Evolutionary conservation across 2,797 vertebrate species (phyloP).

Genomic region (Pachyuromys duprasi): DNA sequence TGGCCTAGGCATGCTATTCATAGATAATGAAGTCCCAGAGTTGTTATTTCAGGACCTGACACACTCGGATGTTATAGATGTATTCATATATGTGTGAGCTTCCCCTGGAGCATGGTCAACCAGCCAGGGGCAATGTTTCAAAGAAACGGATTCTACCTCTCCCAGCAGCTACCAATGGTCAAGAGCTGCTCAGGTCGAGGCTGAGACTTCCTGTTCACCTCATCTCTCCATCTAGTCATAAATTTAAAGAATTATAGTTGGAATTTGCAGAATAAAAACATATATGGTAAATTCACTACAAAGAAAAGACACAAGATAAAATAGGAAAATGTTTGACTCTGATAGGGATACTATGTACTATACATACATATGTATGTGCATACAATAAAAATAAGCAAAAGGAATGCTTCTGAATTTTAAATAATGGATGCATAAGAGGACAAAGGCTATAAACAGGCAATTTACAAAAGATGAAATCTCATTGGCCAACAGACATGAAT

Average conservation of each 20-base stretch:
- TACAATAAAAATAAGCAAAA: not conserved
- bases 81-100: not conserved
- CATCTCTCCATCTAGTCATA: not conserved
- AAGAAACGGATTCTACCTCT: not conserved
- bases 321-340: not conserved
- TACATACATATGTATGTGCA: too few species aligned
- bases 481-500: not conserved
- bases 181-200: not conserved
- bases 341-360: not conserved
- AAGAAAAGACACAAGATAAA: slow-evolving; percentile 51
- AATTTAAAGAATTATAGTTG: slow-evolving; percentile 22
- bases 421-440: not conserved
- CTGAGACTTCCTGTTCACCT: too few species aligned
- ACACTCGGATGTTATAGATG: too few species aligned
- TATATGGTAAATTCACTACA: not conserved
- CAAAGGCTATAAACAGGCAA: not conserved
- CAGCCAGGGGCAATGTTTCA: not conserved
- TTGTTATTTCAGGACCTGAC: too few species aligned
- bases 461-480: not conserved
- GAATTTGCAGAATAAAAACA: slow-evolving; percentile 33
- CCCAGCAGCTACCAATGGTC: not conserved
- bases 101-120: too few species aligned
- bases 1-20: too few species aligned
- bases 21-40: too few species aligned
- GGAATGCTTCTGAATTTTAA: not conserved